These are phyloP conservation scores for Cremastinae sp. DNA, from an alignment of 2,888 invertebrate genomes.

Conservation along the genomic window DNA sequence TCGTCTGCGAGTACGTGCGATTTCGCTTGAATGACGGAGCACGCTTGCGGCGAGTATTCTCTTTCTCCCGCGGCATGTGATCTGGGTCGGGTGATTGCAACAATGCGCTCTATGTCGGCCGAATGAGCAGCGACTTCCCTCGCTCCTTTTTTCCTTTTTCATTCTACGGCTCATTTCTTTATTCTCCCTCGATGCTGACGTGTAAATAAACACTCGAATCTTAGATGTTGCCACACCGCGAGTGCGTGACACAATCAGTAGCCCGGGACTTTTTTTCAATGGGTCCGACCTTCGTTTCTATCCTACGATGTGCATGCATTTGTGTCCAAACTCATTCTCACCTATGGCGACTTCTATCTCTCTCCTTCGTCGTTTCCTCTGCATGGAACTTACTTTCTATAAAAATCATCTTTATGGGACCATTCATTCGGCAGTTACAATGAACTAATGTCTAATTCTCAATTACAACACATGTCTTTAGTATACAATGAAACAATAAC, in stretches of 20 bases:
- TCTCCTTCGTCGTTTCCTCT: background rate
- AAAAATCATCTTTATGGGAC: too few relatives aligned
- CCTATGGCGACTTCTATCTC: background rate
- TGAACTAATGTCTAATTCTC: too few relatives aligned
- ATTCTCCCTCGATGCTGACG: background rate
- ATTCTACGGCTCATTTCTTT: background rate
- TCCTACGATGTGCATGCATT: slow-evolving; percentile 22
- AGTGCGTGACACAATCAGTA: slow-evolving; percentile 55
- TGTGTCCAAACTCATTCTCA: slow-evolving; percentile 2
- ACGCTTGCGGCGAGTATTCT: slow-evolving; percentile 6
- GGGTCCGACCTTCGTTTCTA: slow-evolving; percentile 43
- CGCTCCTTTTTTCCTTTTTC: slow-evolving; percentile 5
- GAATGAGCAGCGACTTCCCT: slow-evolving; percentile 29
- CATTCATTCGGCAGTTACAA: too few relatives aligned
- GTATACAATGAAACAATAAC: too few relatives aligned
- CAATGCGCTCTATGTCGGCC: slow-evolving; percentile 73
- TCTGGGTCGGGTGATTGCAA: slow-evolving; percentile 74
- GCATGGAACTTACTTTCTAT: background rate
- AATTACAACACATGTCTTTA: too few relatives aligned
- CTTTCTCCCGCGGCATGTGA: slow-evolving; percentile 62
- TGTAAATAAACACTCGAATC: slow-evolving; percentile 8
- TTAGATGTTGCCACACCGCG: background rate
- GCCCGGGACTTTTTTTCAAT: slow-evolving; percentile 31
- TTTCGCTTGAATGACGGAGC: slow-evolving; percentile 4
- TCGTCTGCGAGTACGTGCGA: background rate